Evolutionary conservation across 1,140 invertebrate species (phyloP).

Genomic region (Neotoxoptera formosana): DNA sequence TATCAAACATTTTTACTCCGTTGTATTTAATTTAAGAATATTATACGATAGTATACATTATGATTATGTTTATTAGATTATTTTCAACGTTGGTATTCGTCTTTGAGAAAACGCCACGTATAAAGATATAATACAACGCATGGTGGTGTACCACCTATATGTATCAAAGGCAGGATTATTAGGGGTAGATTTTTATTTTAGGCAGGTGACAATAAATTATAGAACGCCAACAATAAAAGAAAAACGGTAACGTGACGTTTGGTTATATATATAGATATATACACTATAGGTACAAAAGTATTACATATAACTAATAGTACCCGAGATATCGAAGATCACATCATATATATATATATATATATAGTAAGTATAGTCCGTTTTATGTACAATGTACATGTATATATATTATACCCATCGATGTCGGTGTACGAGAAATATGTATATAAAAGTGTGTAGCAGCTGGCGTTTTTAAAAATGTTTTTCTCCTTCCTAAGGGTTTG

Average conservation of each 20-base stretch:
- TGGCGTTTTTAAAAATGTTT: constrained; percentile 46
- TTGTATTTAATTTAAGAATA: not conserved
- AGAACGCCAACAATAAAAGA: not conserved
- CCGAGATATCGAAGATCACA: not conserved
- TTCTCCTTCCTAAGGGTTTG: constrained; percentile 43
- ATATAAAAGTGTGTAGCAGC: constrained; percentile 1
- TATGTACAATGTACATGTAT: not conserved
- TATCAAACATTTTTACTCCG: not conserved
- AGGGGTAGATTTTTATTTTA: constrained; percentile 5
- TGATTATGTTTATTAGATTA: not conserved
- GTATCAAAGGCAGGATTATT: not conserved
- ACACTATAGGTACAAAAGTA: not conserved
- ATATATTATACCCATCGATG: not conserved
- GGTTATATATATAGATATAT: not conserved
- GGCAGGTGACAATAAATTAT: not conserved
- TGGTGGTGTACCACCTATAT: not conserved
- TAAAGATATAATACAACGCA: not conserved
- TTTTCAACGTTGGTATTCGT: not conserved
- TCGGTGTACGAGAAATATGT: not conserved
- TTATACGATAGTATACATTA: not conserved
- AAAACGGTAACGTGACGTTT: not conserved
- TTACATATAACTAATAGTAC: not conserved
- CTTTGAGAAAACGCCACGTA: not conserved
- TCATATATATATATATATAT: not conserved
- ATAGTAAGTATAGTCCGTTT: not conserved